Percentiles rank a stretch among this genome's conserved stretches.
Conservation (phyloP, 2,888 invertebrate species). For the Polymixis flavicincta region DNA sequence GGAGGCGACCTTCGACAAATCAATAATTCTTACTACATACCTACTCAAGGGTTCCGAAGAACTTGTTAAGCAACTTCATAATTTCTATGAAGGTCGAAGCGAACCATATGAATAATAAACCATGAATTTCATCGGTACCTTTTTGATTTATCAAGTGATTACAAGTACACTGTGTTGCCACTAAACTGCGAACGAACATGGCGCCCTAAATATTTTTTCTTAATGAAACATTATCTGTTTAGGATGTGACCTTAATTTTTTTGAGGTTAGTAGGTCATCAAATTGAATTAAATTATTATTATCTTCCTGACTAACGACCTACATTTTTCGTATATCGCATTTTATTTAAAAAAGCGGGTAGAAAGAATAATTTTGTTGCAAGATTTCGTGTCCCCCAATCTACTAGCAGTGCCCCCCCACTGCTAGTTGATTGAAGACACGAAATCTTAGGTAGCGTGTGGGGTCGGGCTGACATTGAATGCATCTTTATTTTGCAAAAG, state of each 20-base stretch:
- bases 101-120: slow-evolving; percentile 10
- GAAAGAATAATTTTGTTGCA: too few species aligned
- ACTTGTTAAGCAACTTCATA: slow-evolving; percentile 15
- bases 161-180: slow-evolving; percentile 44
- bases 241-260: slow-evolving; percentile 8
- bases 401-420: too few species aligned
- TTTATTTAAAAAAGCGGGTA: neutral
- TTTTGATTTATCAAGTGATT: slow-evolving; percentile 61
- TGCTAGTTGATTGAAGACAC: too few species aligned
- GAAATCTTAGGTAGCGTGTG: too few species aligned
- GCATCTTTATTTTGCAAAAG: too few species aligned
- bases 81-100: slow-evolving; percentile 32
- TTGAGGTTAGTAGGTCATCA: slow-evolving; percentile 6
- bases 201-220: slow-evolving; percentile 27
- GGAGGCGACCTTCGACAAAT: slow-evolving; percentile 41
- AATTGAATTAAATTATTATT: neutral
- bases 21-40: slow-evolving; percentile 48
- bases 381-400: neutral
- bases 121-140: neutral
- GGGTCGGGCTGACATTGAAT: too few species aligned
- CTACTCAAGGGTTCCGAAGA: slow-evolving; percentile 13
- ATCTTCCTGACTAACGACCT: neutral
- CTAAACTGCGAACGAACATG: slow-evolving; percentile 39
- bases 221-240: slow-evolving; percentile 20
- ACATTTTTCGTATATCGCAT: too few species aligned